Conservation (phyloP, 2,113 vertebrate species). For the Gnathonemus longibarbis region DNA sequence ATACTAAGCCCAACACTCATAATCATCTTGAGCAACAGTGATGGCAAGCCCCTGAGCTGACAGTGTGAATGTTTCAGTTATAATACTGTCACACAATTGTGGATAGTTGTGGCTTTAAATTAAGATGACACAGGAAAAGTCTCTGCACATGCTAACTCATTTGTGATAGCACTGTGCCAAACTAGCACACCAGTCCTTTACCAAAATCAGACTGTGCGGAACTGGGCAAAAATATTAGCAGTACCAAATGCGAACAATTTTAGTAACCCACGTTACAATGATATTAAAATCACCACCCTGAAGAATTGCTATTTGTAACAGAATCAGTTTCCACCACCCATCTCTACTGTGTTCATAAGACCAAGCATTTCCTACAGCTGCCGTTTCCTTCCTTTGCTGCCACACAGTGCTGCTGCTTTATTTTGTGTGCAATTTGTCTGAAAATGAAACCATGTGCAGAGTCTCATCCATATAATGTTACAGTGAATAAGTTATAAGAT, state of each 20-base stretch:
- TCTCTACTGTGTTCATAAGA: neutral
- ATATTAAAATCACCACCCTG: neutral
- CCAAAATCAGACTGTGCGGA: neutral
- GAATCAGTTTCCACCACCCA: neutral
- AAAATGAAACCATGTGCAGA: neutral
- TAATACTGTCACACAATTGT: neutral
- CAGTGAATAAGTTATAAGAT: neutral
- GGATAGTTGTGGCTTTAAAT: neutral
- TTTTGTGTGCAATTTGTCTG: neutral
- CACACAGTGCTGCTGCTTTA: neutral
- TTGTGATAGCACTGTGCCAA: neutral
- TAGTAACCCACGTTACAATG: neutral
- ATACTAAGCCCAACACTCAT: too few species aligned
- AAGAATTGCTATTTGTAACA: neutral
- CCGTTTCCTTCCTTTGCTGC: neutral
- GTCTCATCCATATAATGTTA: neutral
- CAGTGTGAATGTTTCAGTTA: too few species aligned
- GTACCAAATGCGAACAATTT: neutral
- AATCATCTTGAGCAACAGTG: too few species aligned
- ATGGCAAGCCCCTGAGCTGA: too few species aligned
- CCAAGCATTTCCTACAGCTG: neutral
- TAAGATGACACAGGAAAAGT: neutral
- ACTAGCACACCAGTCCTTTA: neutral
- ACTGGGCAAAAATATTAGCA: neutral
- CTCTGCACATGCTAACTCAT: neutral